A percentile compares a stretch with the other conserved stretches of the same genome.
phyloP scores from a whole-genome alignment of 2,113 vertebrate genomes.

The Empidonax traillii region DNA sequence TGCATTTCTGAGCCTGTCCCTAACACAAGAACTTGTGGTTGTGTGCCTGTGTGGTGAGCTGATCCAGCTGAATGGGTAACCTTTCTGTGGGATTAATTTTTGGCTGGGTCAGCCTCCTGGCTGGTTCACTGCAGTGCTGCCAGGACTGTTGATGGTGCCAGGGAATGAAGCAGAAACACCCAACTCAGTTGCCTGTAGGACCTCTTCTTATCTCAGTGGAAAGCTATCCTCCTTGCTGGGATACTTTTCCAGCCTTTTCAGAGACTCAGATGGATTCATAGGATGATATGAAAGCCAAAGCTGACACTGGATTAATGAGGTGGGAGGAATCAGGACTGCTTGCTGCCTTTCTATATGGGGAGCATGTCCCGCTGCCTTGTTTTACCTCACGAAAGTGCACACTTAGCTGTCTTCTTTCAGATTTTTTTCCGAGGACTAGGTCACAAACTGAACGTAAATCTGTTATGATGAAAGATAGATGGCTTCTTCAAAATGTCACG shows the following conservation, averaged over 20 bases:
- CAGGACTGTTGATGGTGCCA: neutral
- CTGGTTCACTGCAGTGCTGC: neutral
- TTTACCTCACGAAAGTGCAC: neutral
- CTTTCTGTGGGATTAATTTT: neutral
- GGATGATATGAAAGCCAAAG: neutral
- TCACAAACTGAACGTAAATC: slow-evolving; percentile 55
- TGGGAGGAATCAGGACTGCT: neutral
- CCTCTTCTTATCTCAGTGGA: neutral
- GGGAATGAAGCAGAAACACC: neutral
- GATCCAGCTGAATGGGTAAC: neutral
- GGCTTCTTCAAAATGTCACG: slow-evolving; percentile 64
- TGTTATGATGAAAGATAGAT: slow-evolving; percentile 52
- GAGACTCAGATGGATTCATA: neutral
- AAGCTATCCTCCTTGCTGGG: neutral
- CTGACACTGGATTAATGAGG: neutral
- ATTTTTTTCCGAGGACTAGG: slow-evolving; percentile 38
- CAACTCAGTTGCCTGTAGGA: neutral
- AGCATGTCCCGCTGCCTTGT: neutral
- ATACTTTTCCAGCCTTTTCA: neutral
- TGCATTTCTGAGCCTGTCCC: neutral
- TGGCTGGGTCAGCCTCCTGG: neutral
- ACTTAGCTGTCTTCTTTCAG: slow-evolving; percentile 24
- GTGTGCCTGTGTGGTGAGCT: neutral
- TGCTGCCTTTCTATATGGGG: neutral
- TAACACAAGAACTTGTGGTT: neutral